Evolutionary conservation across 2,797 vertebrate genomes (phyloP).

Genomic region (Acanthurus leucopareius): DNA sequence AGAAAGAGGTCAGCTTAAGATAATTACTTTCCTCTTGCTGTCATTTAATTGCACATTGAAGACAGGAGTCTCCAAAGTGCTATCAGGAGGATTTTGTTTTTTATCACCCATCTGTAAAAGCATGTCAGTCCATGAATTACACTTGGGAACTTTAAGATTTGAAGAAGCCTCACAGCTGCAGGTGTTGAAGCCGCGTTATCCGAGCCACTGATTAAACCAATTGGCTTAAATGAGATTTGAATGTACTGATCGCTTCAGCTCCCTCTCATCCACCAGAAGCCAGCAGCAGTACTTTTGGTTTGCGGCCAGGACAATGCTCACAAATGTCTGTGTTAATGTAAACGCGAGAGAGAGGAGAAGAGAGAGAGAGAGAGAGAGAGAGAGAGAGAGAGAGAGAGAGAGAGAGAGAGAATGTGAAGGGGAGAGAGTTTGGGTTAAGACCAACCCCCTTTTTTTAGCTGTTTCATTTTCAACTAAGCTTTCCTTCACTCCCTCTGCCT

Average conservation of each 20-base stretch:
- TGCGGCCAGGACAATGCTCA: background rate
- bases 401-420: slow-evolving; percentile 21
- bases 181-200: background rate
- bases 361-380: slow-evolving; percentile 8
- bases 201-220: background rate
- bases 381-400: slow-evolving; percentile 11
- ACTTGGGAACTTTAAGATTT: slow-evolving; percentile 22
- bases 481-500: slow-evolving; percentile 52
- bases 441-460: slow-evolving; percentile 68
- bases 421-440: slow-evolving; percentile 41
- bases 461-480: slow-evolving; percentile 68
- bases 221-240: background rate
- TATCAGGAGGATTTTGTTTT: background rate
- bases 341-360: slow-evolving; percentile 7
- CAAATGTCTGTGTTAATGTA: background rate
- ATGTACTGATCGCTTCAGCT: background rate
- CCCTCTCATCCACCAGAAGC: background rate
- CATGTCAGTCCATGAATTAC: background rate
- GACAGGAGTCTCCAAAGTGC: background rate
- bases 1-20: background rate
- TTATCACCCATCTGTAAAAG: background rate
- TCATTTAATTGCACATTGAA: background rate
- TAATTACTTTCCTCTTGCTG: background rate
- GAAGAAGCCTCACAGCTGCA: background rate
- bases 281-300: background rate